Evolutionary conservation across 2,797 vertebrate species (phyloP).

Genomic region (Lithobates sylvaticus): DNA sequence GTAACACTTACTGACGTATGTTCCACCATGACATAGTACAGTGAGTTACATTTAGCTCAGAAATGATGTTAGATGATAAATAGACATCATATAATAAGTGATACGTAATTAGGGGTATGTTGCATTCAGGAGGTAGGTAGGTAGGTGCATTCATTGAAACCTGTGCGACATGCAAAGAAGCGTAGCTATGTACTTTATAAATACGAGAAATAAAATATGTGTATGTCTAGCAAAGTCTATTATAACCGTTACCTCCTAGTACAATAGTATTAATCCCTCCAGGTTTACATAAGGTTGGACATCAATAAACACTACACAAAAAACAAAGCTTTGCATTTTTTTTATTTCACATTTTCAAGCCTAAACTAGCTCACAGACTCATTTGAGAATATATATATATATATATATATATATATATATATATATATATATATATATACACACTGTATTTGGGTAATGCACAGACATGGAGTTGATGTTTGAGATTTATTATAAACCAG

Average conservation of each 20-base stretch:
- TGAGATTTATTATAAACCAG: no score
- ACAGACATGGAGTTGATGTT: no score
- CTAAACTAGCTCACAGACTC: no score
- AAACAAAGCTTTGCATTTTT: neutral
- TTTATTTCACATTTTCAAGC: neutral
- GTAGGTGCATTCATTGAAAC: slow-evolving; percentile 52
- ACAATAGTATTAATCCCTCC: neutral
- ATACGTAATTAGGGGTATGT: slow-evolving; percentile 57
- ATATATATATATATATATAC: no score
- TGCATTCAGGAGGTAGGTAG: slow-evolving; percentile 72
- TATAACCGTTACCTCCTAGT: neutral
- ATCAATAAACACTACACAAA: neutral
- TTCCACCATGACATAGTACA: neutral
- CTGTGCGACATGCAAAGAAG: slow-evolving; percentile 30
- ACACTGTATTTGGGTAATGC: no score
- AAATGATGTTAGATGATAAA: neutral
- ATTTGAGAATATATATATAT: no score
- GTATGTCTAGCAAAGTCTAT: slow-evolving; percentile 10
- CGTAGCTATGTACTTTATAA: slow-evolving; percentile 39
- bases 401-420: no score
- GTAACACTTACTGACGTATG: neutral
- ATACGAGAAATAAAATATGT: slow-evolving; percentile 9
- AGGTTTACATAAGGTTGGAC: neutral
- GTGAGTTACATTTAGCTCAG: neutral
- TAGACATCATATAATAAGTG: slow-evolving; percentile 33